Evolutionary conservation across 2,797 vertebrate genomes (phyloP).

Genomic region (Molossus alvarezi): DNA sequence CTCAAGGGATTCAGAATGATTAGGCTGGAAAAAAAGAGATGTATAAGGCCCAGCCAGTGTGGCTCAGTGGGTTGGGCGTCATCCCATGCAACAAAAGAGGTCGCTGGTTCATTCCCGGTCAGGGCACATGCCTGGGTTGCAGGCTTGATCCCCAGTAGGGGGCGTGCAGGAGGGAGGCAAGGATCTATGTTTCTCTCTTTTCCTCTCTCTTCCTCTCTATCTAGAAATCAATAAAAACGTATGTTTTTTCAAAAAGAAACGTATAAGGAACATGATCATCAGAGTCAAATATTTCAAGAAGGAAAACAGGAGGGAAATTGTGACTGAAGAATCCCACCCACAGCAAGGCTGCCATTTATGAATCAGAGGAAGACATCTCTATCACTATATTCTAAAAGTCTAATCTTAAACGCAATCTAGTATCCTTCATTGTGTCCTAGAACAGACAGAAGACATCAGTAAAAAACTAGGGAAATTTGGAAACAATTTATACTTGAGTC

Average conservation of each 20-base stretch:
- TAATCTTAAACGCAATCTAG: background rate
- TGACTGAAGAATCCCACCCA: background rate
- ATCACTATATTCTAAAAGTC: slow-evolving; percentile 18
- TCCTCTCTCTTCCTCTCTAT: too few relatives aligned
- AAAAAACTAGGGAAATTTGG: slow-evolving; percentile 6
- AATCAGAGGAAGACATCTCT: background rate
- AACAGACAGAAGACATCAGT: background rate
- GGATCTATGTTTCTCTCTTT: too few relatives aligned
- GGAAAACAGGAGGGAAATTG: background rate
- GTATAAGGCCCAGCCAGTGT: background rate
- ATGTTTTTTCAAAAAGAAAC: background rate
- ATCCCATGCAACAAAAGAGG: too few relatives aligned
- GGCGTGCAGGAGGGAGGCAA: too few relatives aligned
- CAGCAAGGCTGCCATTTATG: background rate
- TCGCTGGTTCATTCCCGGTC: too few relatives aligned
- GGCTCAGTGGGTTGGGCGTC: too few relatives aligned
- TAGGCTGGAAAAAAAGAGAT: slow-evolving; percentile 1
- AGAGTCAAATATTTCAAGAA: slow-evolving; percentile 4
- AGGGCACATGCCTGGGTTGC: too few relatives aligned
- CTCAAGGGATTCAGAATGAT: slow-evolving; percentile 20
- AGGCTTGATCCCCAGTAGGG: too few relatives aligned
- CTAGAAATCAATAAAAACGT: too few relatives aligned
- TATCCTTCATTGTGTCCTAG: background rate
- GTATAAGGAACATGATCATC: background rate
- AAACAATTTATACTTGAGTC: background rate